Conservation (phyloP, 2,888 invertebrate genomes). For the Lycocerus yunnanus region DNA sequence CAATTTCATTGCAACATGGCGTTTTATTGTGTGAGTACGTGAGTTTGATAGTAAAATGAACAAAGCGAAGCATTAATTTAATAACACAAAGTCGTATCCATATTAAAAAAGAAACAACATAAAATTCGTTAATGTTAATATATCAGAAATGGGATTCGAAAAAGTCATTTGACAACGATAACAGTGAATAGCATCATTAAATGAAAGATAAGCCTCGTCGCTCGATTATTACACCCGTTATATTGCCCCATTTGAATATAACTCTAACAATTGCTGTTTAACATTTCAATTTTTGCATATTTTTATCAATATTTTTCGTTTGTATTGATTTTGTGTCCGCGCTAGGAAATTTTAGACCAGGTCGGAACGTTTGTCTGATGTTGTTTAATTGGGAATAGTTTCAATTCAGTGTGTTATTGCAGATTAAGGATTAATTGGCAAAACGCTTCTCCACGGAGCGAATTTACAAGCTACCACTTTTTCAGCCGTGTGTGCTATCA, state of each 20-base stretch:
- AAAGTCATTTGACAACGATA: slow-evolving; percentile 43
- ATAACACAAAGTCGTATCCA: slow-evolving; percentile 26
- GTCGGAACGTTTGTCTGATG: not conserved
- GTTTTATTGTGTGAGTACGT: slow-evolving; percentile 5
- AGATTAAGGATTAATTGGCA: not conserved
- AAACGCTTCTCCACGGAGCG: not conserved
- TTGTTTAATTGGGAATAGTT: not conserved
- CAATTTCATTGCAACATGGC: slow-evolving; percentile 12
- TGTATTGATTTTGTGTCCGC: not conserved
- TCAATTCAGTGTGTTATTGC: not conserved
- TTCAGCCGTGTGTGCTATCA: not conserved
- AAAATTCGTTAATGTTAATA: slow-evolving; percentile 29
- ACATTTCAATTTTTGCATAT: not conserved
- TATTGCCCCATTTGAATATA: slow-evolving; percentile 50
- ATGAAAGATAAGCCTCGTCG: slow-evolving; percentile 45
- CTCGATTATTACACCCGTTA: slow-evolving; percentile 46
- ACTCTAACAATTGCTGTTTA: slow-evolving; percentile 41
- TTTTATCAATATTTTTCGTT: not conserved
- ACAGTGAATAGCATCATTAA: slow-evolving; percentile 45
- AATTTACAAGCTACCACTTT: not conserved
- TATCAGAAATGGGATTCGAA: slow-evolving; percentile 36
- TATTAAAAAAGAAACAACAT: slow-evolving; percentile 22
- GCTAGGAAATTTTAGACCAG: too few species aligned
- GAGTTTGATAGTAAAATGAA: slow-evolving; percentile 5
- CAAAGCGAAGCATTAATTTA: slow-evolving; percentile 5